Base-by-base conservation (phyloP, 2,113 vertebrate genomes). In the Protomyctophum bolini region DNA sequence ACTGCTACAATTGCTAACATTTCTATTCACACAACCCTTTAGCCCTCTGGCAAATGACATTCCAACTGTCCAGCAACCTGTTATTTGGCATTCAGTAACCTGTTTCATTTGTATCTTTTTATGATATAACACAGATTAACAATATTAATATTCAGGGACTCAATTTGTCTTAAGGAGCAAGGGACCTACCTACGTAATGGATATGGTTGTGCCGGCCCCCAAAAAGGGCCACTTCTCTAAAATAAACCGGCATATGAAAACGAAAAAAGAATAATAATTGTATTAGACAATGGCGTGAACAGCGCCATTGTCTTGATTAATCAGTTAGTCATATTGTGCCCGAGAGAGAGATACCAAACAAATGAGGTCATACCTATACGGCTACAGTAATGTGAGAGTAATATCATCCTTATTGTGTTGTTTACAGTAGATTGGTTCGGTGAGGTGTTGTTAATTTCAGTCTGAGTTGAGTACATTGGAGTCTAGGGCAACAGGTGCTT, bases 401-500 rank as follows among this genome's bases (percentile, higher is more conserved):
- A 58, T 48, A 64, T 76, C 68, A 69, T 68, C 66, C 71, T 77
- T 59, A 21, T 21, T 21, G 21, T 21, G 21, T 21, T 21, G 21
- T 21, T 71, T 58, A 63, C 58, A 73, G 33, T 48, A 55, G 62
- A 67, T 75, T 51, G 58, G 51, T n/a, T 33, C 45, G 72, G 68
- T 45, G 8, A 46, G 29, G 41, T 56, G 54, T 61, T 14, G 52
- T 8, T 81, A 8, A 68, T 60, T 50, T 68, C 41, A 41, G 21
- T 66, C n/a, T 21, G 29, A 67, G 51, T 65, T 56, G 33, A 75
- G 82, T 72, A 60, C 72, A 79, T 70, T 7, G 47, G 14, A 63
- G 77, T 63, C 15, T 54, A 68, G 46, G 4, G 47, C 57, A 50
- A 67, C 57, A 29, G 4, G 51, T 68, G 49, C 70, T 61, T 8